Evolutionary conservation across 2,888 invertebrate genomes (phyloP), one percentile per base, ranked within the genome.

Genomic region (Spodoptera exigua): DNA sequence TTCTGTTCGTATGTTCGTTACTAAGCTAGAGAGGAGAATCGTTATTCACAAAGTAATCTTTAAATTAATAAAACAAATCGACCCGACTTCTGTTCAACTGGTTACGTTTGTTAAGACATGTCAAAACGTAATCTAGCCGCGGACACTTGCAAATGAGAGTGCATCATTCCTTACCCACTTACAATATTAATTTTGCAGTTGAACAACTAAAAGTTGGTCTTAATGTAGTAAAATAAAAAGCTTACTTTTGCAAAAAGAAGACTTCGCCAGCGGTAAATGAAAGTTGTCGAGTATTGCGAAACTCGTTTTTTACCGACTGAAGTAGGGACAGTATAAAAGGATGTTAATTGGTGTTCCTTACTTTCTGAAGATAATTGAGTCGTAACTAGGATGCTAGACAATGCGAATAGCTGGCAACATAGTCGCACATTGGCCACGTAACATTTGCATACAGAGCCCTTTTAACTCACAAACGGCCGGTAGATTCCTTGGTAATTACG

Each of bases 311-410:
- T 79, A 80, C 74, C 68, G 68, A 70, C 68, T 74, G 76, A 77
- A 80, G 80, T 72, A 83, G 74, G 72, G 84, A 87, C 86, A 83
- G 83, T 79, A 86, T 85, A 87, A 87, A 89, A 85, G 83, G 83
- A 85, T 89, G 87, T 90, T 91, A 91, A 90, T 91, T 90, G 89
- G 88, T 88, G 85, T 89, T 86, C 81, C 81, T 85, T 86, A 84
- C 83, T 83, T 84, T 86, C 83, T 80, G 78, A 79, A 83, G 83
- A 86, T 90, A 91, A 92, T 91, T 91, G 90, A 91, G 88, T 87
- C 84, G 87, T 89, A 84, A 86, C 82, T 83, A 84, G 82, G 80
- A 82, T 80, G 70, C 78, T 81, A 87, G 86, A 91, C 90, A 90
- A 89, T 85, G 82, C 79, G 79, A 83, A 85, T 83, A 81, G 78